Conservation (phyloP, 2,113 vertebrate species). For the Cryptomyrus ogoouensis region DNA sequence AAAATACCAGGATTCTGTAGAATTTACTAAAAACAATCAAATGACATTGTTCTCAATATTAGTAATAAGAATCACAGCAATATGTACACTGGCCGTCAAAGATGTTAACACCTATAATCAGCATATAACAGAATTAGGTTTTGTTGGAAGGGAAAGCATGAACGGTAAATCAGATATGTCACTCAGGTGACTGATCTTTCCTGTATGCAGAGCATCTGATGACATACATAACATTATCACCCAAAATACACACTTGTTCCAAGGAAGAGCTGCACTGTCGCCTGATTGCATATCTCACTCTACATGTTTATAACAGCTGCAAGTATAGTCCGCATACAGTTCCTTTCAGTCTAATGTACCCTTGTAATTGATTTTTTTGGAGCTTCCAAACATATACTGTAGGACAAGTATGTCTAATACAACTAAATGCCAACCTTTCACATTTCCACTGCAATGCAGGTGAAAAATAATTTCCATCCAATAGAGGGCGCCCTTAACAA, state of each 20-base stretch:
- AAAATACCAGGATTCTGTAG: not conserved
- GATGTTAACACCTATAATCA: not conserved
- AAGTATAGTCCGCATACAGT: not conserved
- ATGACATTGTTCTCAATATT: not conserved
- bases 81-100: not conserved
- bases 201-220: not conserved
- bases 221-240: not conserved
- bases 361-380: not conserved
- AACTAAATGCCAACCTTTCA: not conserved
- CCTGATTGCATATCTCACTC: not conserved
- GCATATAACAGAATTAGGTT: not conserved
- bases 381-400: not conserved
- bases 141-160: not conserved
- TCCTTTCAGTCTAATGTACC: not conserved
- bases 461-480: not conserved
- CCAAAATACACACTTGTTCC: conserved; percentile 5
- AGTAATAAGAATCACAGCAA: not conserved
- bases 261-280: not conserved
- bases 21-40: not conserved
- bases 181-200: conserved; percentile 10
- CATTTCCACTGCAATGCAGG: conserved; percentile 5
- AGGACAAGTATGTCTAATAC: not conserved
- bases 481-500: not conserved
- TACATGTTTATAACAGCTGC: not conserved
- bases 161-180: not conserved